Conservation (phyloP, 2,888 invertebrate species). For the Eupithecia centaureata region DNA sequence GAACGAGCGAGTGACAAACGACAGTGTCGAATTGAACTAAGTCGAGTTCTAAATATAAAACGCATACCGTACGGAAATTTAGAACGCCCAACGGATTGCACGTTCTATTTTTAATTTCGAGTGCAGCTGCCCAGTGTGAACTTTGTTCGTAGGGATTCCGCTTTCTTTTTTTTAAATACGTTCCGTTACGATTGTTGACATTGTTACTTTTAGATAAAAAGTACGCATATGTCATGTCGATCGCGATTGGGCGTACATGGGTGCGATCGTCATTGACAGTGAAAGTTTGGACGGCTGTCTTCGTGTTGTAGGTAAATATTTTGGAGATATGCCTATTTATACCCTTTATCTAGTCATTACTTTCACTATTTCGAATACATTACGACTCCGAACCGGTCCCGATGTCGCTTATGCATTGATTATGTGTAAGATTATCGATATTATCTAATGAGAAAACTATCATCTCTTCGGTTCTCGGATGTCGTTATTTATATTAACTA, state of each 20-base stretch:
- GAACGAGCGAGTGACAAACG: conserved; percentile 75
- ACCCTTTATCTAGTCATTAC: conserved; percentile 49
- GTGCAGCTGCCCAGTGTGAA: conserved; percentile 79
- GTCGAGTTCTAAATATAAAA: conserved; percentile 77
- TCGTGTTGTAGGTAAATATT: conserved; percentile 64
- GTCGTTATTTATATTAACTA: neutral
- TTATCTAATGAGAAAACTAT: conserved; percentile 29
- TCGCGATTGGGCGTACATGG: conserved; percentile 62
- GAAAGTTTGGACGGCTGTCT: conserved; percentile 63
- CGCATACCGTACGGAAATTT: conserved; percentile 80
- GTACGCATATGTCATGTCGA: conserved; percentile 46
- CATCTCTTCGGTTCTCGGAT: conserved; percentile 1
- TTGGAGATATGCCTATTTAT: conserved; percentile 49
- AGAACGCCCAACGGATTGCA: conserved; percentile 80
- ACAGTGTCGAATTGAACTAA: conserved; percentile 80
- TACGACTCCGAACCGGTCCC: conserved; percentile 39
- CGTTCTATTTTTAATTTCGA: conserved; percentile 73
- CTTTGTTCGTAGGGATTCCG: conserved; percentile 73
- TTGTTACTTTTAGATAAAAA: conserved; percentile 44
- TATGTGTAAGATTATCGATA: conserved; percentile 30
- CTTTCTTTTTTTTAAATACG: conserved; percentile 60
- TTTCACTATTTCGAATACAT: conserved; percentile 57
- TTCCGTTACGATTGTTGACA: conserved; percentile 49
- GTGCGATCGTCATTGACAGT: conserved; percentile 71
- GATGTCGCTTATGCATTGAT: conserved; percentile 30